Percentiles rank a stretch among this genome's conserved stretches.
These are phyloP conservation scores for Meteorus sp. DNA, from an alignment of 1,140 invertebrate species.

Conservation along the genomic window DNA sequence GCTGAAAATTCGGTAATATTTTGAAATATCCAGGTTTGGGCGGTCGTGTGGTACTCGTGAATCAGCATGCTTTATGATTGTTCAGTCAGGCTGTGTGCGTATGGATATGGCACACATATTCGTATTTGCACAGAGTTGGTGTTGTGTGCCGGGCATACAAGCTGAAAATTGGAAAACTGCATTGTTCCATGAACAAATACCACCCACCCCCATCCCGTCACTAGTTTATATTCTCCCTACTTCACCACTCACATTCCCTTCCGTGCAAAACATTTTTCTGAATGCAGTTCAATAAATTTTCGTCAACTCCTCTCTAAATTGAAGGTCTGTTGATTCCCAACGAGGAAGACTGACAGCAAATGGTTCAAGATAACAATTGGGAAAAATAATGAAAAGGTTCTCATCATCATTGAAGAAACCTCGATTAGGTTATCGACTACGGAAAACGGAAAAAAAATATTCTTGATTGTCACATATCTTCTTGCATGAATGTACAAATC, in stretches of 20 bases:
- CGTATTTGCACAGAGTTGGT: background rate
- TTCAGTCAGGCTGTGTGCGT: constrained; percentile 21
- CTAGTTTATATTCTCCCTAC: too few relatives aligned
- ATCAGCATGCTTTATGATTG: constrained; percentile 50
- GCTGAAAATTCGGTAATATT: constrained; percentile 16
- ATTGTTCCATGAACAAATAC: constrained; percentile 35
- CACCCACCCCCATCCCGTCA: too few relatives aligned
- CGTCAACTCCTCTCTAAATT: constrained; percentile 16
- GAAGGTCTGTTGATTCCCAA: constrained; percentile 22
- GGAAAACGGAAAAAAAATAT: constrained; percentile 21
- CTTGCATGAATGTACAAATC: background rate
- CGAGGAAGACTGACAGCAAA: constrained; percentile 4
- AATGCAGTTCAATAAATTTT: constrained; percentile 40
- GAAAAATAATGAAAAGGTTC: background rate
- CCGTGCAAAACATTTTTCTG: constrained; percentile 35
- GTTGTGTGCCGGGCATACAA: constrained; percentile 13
- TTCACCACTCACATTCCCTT: too few relatives aligned
- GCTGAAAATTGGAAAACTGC: constrained; percentile 49
- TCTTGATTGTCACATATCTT: background rate
- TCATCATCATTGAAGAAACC: background rate
- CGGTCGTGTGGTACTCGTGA: constrained; percentile 29
- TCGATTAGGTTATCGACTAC: background rate
- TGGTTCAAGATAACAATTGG: background rate
- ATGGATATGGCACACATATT: constrained; percentile 2
- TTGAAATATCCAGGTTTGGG: background rate